Evolutionary conservation across 2,888 invertebrate species (phyloP), one percentile per base, ranked within the genome.

Genomic region (Mesochorus sp.): DNA sequence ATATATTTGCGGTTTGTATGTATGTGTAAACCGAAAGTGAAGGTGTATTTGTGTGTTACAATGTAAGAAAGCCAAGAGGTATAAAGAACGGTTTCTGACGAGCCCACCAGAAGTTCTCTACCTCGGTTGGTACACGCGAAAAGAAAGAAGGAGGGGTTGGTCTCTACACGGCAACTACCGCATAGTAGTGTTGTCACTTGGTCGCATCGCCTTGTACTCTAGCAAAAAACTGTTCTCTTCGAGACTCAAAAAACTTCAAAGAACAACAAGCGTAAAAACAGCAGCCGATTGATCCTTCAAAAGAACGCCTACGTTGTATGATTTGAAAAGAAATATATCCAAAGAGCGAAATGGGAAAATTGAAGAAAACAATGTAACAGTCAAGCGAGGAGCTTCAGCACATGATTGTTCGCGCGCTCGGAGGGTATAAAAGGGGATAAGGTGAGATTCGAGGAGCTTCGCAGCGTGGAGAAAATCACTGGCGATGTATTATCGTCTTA

Each of bases 1-100:
- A 85, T 81, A 85, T n/a, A 82, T 84, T 82, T 83, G 28, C 28
- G 53, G 85, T 84, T 86, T 85, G 86, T 87, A 85, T 84, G 82
- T 78, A 80, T 78, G 80, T 39, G 24, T 26, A 24, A 26, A 34
- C 34, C 8, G 19, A 44, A 44, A 47, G 44, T 42, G 62, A 14
- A 47, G 51, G 37, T 55, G 70, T 84, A 85, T 88, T 88, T 88
- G 85, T 87, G 83, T 80, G 84, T 82, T 77, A 83, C 84, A 84
- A 71, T 53, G 55, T 59, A 42, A 37, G 75, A 84, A 83, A 85
- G 82, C 83, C 81, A 80, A 80, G 83, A 86, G 86, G 85, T 84
- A 86, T 85, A 84, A n/a, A n/a, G 85, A 87, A 81, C 39, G 64
- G 49, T 59, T 70, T 74, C 70, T 51, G 51, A 51, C 47, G 42